These are phyloP conservation scores for Thymallus thymallus DNA, from an alignment of 2,113 vertebrate species.

Conservation along the genomic window DNA sequence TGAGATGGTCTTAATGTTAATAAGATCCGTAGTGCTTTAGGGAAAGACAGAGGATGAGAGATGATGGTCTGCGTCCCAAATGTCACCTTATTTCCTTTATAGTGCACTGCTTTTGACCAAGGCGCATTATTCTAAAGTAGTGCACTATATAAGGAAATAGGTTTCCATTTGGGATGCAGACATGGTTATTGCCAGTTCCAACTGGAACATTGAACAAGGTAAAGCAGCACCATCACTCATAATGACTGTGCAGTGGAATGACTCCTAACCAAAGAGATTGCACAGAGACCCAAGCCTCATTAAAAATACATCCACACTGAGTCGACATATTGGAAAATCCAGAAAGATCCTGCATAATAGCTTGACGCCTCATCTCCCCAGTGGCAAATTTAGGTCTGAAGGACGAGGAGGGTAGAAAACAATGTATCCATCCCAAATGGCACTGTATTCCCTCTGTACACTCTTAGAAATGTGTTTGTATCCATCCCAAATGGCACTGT, in stretches of 20 bases:
- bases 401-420: neutral
- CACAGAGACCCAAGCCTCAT: constrained; percentile 42
- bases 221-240: constrained; percentile 49
- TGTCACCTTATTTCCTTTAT: too few species aligned
- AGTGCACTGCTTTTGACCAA: too few species aligned
- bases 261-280: constrained; percentile 32
- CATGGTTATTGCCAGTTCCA: constrained; percentile 56
- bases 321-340: constrained; percentile 52
- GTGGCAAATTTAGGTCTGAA: constrained; percentile 33
- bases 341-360: constrained; percentile 45
- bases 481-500: too few species aligned
- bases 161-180: constrained; percentile 16
- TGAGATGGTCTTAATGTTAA: constrained; percentile 52
- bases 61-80: too few species aligned
- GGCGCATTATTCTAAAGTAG: too few species aligned
- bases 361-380: constrained; percentile 8
- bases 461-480: too few species aligned
- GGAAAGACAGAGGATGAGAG: constrained; percentile 24
- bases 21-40: constrained; percentile 53
- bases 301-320: constrained; percentile 57
- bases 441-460: neutral
- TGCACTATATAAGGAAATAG: too few species aligned
- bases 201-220: constrained; percentile 46
- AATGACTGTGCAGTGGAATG: constrained; percentile 47
- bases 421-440: too few species aligned